Evolutionary conservation across 2,113 vertebrate genomes (phyloP).

Genomic region (Poeciliopsis occidentalis): DNA sequence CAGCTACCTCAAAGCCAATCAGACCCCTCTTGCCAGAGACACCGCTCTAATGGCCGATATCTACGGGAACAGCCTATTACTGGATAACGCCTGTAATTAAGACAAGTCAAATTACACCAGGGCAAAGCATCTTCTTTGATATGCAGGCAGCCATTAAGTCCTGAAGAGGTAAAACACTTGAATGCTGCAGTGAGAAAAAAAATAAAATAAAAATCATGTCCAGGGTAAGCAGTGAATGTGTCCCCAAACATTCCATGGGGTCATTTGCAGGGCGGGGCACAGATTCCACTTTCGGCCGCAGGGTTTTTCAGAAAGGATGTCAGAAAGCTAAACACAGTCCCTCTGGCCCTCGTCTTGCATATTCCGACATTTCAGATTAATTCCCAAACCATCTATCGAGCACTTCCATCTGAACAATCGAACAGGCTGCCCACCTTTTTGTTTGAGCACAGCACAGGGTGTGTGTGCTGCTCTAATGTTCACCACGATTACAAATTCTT

Average conservation of each 20-base stretch:
- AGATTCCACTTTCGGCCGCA: slow-evolving; percentile 48
- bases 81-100: slow-evolving; percentile 76
- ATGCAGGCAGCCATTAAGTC: slow-evolving; percentile 60
- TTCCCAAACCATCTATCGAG: slow-evolving; percentile 51
- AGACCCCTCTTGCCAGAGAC: slow-evolving; percentile 59
- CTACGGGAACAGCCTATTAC: slow-evolving; percentile 73
- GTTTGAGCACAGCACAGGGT: background rate
- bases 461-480: slow-evolving; percentile 34
- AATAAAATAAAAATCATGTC: slow-evolving; percentile 32
- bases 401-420: slow-evolving; percentile 35
- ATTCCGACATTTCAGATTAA: slow-evolving; percentile 47
- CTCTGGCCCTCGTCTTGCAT: slow-evolving; percentile 51
- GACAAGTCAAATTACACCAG: slow-evolving; percentile 72
- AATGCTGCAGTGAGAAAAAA: slow-evolving; percentile 29
- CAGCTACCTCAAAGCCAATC: slow-evolving; percentile 69
- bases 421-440: slow-evolving; percentile 37
- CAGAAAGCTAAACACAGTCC: slow-evolving; percentile 30
- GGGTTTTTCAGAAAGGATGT: slow-evolving; percentile 50
- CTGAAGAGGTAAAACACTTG: slow-evolving; percentile 43
- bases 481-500: slow-evolving; percentile 43
- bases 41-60: slow-evolving; percentile 74
- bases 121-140: slow-evolving; percentile 60
- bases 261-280: slow-evolving; percentile 56
- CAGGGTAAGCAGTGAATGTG: slow-evolving; percentile 26
- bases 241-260: slow-evolving; percentile 49